Evolutionary conservation across 2,888 invertebrate genomes (phyloP).

Genomic region (Ephialtes manifestator): DNA sequence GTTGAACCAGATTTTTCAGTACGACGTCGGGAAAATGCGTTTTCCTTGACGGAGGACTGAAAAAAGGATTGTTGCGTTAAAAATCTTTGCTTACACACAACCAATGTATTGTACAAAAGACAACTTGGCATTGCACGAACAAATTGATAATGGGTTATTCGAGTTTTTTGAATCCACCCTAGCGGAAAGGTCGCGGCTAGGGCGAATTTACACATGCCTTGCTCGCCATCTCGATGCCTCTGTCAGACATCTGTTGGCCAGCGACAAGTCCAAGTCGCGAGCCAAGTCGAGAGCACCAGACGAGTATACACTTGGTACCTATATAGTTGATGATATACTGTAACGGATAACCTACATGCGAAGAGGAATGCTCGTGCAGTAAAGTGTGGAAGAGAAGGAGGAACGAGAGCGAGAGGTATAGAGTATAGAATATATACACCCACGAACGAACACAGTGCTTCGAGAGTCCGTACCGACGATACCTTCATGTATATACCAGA

Average conservation of each 20-base stretch:
- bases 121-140: no score
- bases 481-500: background rate
- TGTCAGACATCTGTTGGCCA: constrained; percentile 78
- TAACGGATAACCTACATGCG: constrained; percentile 84
- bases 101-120: no score
- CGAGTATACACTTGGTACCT: constrained; percentile 21
- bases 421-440: constrained; percentile 55
- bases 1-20: no score
- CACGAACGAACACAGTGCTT: constrained; percentile 30
- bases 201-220: constrained; percentile 76
- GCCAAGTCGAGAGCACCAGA: constrained; percentile 28
- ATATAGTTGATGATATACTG: constrained; percentile 75
- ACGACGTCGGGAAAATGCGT: no score
- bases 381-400: constrained; percentile 32
- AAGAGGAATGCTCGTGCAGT: constrained; percentile 58
- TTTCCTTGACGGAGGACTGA: no score
- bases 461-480: constrained; percentile 29
- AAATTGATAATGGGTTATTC: no score
- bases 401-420: constrained; percentile 45
- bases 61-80: no score
- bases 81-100: no score
- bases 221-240: constrained; percentile 47
- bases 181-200: background rate
- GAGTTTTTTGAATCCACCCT: no score
- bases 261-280: constrained; percentile 38